These are phyloP conservation scores for Eristalis intricaria DNA, from an alignment of 2,888 invertebrate species.

Conservation along the genomic window DNA sequence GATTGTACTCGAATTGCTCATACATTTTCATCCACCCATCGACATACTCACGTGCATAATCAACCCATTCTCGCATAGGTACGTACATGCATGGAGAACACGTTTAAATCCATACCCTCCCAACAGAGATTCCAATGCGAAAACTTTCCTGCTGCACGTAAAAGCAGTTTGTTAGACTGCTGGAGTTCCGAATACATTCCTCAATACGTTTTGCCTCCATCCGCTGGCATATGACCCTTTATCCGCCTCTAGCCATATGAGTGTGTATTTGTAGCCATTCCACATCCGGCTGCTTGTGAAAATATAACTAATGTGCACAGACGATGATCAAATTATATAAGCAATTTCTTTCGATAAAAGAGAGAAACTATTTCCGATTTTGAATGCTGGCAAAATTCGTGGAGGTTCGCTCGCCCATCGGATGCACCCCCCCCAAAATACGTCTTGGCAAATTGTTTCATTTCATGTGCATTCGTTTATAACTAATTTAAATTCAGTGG, in stretches of 20 bases:
- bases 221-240: conserved; percentile 13
- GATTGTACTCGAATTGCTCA: background rate
- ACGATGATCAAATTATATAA: conserved; percentile 36
- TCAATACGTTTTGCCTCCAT: background rate
- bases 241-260: background rate
- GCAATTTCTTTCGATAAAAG: conserved; percentile 12
- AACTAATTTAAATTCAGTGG: conserved; percentile 45
- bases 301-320: conserved; percentile 41
- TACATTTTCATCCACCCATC: background rate
- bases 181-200: conserved; percentile 17
- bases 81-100: background rate
- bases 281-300: conserved; percentile 47
- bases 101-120: conserved; percentile 10
- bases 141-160: conserved; percentile 45
- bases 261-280: conserved; percentile 9
- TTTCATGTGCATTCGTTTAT: conserved; percentile 48
- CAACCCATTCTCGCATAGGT: too few species aligned
- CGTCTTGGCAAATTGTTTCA: conserved; percentile 44
- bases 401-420: background rate
- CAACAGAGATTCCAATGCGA: conserved; percentile 19
- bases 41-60: background rate
- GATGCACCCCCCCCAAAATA: background rate
- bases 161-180: conserved; percentile 41
- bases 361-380: conserved; percentile 44
- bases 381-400: conserved; percentile 16